phyloP scores from a whole-genome alignment of 2,797 vertebrate genomes.

The Coluber constrictor region DNA sequence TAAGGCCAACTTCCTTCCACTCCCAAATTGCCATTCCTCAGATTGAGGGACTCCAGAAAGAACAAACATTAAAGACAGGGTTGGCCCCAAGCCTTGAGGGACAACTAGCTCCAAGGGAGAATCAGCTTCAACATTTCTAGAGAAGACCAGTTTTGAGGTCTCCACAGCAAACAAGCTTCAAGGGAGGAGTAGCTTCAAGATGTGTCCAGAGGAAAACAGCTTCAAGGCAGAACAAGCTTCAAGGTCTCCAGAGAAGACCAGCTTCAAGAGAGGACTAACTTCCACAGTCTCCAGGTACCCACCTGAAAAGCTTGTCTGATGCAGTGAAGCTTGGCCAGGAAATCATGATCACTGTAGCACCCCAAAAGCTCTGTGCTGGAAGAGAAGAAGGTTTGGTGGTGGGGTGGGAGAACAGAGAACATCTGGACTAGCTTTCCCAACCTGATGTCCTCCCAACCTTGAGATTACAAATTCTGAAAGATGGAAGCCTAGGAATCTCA shows the following conservation, averaged over 20 bases:
- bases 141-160: neutral
- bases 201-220: neutral
- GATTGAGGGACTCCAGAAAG: neutral
- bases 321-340: constrained; percentile 93
- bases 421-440: neutral
- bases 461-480: neutral
- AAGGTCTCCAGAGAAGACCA: neutral
- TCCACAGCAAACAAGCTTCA: neutral
- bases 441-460: neutral
- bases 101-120: neutral
- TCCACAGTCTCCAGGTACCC: neutral
- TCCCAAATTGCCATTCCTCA: neutral
- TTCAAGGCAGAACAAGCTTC: neutral
- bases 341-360: constrained; percentile 94
- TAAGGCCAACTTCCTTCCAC: neutral
- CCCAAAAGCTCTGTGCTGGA: constrained; percentile 90
- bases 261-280: neutral
- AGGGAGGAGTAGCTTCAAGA: neutral
- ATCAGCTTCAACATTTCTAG: neutral
- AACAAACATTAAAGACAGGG: neutral
- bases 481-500: neutral
- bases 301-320: constrained; percentile 96
- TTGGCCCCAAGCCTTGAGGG: neutral
- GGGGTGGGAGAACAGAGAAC: neutral
- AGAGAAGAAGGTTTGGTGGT: neutral